These are phyloP conservation scores for Misgurnus anguillicaudatus DNA, from an alignment of 2,113 vertebrate genomes.

Conservation along the genomic window DNA sequence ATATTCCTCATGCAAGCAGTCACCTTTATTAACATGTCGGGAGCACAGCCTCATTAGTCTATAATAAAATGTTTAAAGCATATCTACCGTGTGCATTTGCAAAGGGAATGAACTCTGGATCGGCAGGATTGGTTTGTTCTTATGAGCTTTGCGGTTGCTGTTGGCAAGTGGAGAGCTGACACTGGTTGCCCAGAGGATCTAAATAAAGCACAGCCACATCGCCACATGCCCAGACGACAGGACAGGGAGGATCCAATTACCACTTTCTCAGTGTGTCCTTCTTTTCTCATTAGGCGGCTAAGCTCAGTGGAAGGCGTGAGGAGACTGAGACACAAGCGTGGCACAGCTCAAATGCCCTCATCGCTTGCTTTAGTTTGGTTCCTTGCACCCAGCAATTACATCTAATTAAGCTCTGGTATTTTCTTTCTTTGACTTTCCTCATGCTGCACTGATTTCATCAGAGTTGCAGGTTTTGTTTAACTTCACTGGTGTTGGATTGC, in stretches of 20 bases:
- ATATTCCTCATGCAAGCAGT: background rate
- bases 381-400: conserved; percentile 24
- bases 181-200: conserved; percentile 39
- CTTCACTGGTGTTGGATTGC: background rate
- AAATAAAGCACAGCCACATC: conserved; percentile 44
- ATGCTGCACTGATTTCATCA: background rate
- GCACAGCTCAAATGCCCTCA: conserved; percentile 12
- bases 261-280: conserved; percentile 32
- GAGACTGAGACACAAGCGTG: conserved; percentile 10
- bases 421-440: background rate
- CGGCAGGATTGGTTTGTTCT: conserved; percentile 10
- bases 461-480: background rate
- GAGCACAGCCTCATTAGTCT: conserved; percentile 18
- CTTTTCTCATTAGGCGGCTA: conserved; percentile 34
- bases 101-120: conserved; percentile 15
- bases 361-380: conserved; percentile 5
- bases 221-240: conserved; percentile 31
- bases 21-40: conserved; percentile 25
- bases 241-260: conserved; percentile 45
- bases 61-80: conserved; percentile 3
- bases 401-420: conserved; percentile 29
- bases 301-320: background rate
- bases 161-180: conserved; percentile 23
- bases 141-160: conserved; percentile 3
- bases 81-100: background rate